Evolutionary conservation across 2,888 invertebrate species (phyloP), one percentile per base, ranked within the genome.

Genomic region (Doris montereyensis): DNA sequence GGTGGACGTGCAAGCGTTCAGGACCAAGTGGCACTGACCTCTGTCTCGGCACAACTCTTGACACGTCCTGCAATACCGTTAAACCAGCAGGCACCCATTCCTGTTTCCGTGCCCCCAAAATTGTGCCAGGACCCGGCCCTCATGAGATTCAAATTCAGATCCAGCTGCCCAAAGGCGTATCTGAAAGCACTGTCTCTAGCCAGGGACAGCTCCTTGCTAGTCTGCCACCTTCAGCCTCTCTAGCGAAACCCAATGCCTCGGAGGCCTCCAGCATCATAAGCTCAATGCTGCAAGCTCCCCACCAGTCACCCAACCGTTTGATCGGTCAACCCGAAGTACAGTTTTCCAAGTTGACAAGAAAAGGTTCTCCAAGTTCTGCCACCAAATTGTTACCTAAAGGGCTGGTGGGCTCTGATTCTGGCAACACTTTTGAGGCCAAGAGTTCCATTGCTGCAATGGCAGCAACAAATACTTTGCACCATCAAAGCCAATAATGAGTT

Each of bases 251-350:
- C 21, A 35, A 41, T 10, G 30, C 41, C 0, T 32, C 30, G 13
- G 58, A 60, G 3, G 58, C 73, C 62, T 35, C 77, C 24, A 79
- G 94, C 95, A 81, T 81, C 35, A 76, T 76, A 8, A 76, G 71
- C 30, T 73, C 81, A 3, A 78, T 77, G 52, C 76, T 76, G 24
- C 76, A 81, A 58, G 76, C 78, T 10, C 78, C 76, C 8, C 62
- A 68, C 13, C 77, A 79, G 67, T 34, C n/a, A 1, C 62, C 65
- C 41, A 67, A 72, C 13, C 75, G 78, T 78, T 81, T 78, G 35
- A 17, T 41, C 52, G 79, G 82, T 17, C 82, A 82, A 74, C 80
- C 82, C 0, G 76, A 77, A 0, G 74, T 80, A 0, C 80, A 82
- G 74, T 77, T 80, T 34, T 71, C 80, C 24, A n/a, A 67, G 10